Conservation (phyloP, 2,113 vertebrate species). For the Loxodonta africana region DNA sequence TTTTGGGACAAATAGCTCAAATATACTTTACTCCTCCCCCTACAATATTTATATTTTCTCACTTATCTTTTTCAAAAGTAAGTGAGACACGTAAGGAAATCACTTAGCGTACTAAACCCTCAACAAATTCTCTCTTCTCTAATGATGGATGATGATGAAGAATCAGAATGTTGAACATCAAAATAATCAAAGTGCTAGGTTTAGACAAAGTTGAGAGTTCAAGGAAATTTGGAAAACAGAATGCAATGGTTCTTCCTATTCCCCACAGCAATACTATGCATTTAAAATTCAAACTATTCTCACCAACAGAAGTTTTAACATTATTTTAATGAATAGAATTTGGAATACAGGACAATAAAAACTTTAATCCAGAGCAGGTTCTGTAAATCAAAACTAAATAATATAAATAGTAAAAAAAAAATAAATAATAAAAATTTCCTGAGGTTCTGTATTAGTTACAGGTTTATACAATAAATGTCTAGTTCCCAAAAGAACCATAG, state of each 20-base stretch:
- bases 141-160: background rate
- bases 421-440: background rate
- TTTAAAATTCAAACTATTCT: background rate
- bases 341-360: constrained; percentile 35
- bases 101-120: background rate
- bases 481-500: background rate
- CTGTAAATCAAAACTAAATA: constrained; percentile 15
- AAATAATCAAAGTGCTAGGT: background rate
- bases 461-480: background rate
- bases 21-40: background rate
- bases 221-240: background rate
- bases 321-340: background rate
- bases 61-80: background rate
- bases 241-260: background rate
- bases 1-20: background rate
- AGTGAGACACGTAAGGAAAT: background rate
- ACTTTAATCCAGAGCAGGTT: constrained; percentile 15
- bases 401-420: no score
- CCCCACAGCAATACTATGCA: background rate
- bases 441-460: background rate
- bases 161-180: background rate
- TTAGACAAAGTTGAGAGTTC: background rate
- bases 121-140: background rate
- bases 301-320: background rate
- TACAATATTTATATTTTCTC: background rate